Base-by-base conservation (phyloP, 1,140 invertebrate species). In the Zaprionus ornatus region DNA sequence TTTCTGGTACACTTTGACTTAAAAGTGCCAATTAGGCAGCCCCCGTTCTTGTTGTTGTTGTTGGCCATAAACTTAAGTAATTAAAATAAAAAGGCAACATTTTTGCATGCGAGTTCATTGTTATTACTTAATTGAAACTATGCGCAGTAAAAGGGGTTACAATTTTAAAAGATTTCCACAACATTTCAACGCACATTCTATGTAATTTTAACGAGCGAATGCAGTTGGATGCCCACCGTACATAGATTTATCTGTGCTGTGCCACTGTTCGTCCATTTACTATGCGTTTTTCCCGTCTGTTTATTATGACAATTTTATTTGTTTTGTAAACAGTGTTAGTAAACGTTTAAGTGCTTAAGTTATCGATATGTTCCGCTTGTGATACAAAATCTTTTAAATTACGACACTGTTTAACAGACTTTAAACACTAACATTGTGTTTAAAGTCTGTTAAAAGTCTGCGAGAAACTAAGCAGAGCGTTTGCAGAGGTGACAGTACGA, bases 221-320 rank as follows among this genome's bases (percentile, higher is more conserved):
- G 79, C 45, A 55, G 62, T 66, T 66, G 74, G 59, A 37, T 55
- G 55, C 37, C 25, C 29, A 10, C 29, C 13, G 1, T 19, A 1
- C 17, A 52, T 45, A 32, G 2, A 5, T 55, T 23, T 19, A 13
- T 54, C 19, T 17, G n/a, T 63, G 1, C 19, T 17, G n/a, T 63
- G 1, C 0, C 7, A 29, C 0, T 25, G 25, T 25, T 25, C 25
- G 25, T 27, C 25, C 25, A 27, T 27, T 5, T 9, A 29, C 35
- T 19, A 23, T 63, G 21, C 17, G 3, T 56, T 45, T 32, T 35
- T 29, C 5, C 35, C 37, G 10, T 56, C 63, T 60, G 79, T 87
- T 87, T 87, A 87, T 87, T 82, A 82, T 82, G 83, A 82, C 83
- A 72, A 69, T 86, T 87, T 83, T 87, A 82, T 87, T 83, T 87